Evolutionary conservation across 2,888 invertebrate species (phyloP).

Genomic region (Apeira syringaria): DNA sequence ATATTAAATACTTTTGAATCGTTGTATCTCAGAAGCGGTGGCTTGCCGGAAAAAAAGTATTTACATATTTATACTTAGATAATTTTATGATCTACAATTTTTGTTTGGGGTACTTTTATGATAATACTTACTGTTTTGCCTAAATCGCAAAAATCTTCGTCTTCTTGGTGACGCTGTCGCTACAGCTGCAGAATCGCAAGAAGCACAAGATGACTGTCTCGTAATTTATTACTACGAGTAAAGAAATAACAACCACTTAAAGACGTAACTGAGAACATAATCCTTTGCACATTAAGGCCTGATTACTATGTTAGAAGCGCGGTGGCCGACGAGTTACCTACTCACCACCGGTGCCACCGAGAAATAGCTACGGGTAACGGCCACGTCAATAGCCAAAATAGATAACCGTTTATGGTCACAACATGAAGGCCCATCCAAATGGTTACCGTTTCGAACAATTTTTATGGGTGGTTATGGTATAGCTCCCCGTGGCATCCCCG

Average conservation of each 20-base stretch:
- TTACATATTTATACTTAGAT: too few relatives aligned
- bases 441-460: constrained; percentile 35
- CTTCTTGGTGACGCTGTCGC: too few relatives aligned
- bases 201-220: not conserved
- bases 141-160: too few relatives aligned
- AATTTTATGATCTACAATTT: too few relatives aligned
- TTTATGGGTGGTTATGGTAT: constrained; percentile 34
- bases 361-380: constrained; percentile 43
- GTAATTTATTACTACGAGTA: too few relatives aligned
- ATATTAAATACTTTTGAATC: too few relatives aligned
- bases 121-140: too few relatives aligned
- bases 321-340: constrained; percentile 14
- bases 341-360: constrained; percentile 32
- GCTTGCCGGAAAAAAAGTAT: too few relatives aligned
- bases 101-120: too few relatives aligned
- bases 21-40: too few relatives aligned
- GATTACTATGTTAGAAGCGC: constrained; percentile 13
- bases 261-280: constrained; percentile 1
- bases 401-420: constrained; percentile 42
- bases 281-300: constrained; percentile 11
- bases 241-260: too few relatives aligned
- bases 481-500: constrained; percentile 27
- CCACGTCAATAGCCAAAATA: constrained; percentile 43
- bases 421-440: constrained; percentile 33
- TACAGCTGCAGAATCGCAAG: too few relatives aligned